These are phyloP conservation scores for Sturnus vulgaris DNA, from an alignment of 2,113 vertebrate species.

Conservation along the genomic window DNA sequence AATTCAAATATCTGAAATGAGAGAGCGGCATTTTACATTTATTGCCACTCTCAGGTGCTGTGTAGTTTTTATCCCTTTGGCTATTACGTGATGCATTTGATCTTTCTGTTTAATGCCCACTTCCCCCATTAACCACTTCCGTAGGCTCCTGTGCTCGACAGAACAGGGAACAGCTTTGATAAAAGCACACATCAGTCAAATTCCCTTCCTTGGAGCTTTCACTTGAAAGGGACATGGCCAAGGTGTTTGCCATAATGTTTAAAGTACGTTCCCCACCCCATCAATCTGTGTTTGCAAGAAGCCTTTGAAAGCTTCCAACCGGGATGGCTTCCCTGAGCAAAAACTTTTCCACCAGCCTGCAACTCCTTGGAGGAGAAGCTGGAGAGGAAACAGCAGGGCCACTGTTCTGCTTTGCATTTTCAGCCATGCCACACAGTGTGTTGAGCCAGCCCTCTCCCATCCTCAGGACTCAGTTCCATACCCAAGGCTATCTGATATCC, in stretches of 20 bases:
- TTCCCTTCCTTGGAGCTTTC: constrained; percentile 14
- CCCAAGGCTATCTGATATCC: background rate
- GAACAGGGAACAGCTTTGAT: constrained; percentile 26
- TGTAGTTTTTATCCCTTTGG: constrained; percentile 44
- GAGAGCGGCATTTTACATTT: constrained; percentile 55
- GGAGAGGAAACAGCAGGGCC: background rate
- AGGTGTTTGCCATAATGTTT: constrained; percentile 13
- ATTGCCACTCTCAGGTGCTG: constrained; percentile 53
- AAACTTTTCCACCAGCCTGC: background rate
- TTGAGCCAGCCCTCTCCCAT: background rate
- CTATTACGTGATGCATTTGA: constrained; percentile 60
- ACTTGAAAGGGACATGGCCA: constrained; percentile 32
- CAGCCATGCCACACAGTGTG: background rate
- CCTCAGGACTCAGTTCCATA: background rate
- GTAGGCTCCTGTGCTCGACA: background rate
- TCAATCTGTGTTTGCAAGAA: background rate
- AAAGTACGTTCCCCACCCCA: background rate
- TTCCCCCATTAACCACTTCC: constrained; percentile 52
- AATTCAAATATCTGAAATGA: constrained; percentile 40
- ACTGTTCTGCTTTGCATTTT: background rate
- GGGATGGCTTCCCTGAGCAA: background rate
- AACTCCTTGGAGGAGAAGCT: background rate
- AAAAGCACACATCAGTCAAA: constrained; percentile 27
- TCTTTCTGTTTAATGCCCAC: constrained; percentile 56
- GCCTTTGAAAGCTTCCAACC: constrained; percentile 10